Conservation (phyloP, 2,113 vertebrate genomes). For the Corythaeola cristata region DNA sequence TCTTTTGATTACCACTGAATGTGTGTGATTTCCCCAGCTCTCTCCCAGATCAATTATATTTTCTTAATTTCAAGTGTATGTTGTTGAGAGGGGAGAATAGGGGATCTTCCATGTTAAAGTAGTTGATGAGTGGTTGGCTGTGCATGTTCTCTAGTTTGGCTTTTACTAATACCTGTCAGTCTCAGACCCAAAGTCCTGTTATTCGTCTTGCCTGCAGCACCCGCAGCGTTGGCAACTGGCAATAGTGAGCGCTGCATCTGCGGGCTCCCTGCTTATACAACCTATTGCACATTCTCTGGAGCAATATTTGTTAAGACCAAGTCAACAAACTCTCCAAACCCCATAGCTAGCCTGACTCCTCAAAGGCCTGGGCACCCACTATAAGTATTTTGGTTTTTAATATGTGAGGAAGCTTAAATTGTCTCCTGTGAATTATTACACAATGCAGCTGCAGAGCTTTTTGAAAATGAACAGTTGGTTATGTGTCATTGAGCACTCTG, state of each 20-base stretch:
- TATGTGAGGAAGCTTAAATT: not conserved
- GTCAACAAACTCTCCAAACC: not conserved
- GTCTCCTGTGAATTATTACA: not conserved
- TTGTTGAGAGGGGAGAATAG: not conserved
- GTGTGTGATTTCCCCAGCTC: not conserved
- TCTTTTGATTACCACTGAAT: not conserved
- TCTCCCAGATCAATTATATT: not conserved
- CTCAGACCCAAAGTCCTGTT: not conserved
- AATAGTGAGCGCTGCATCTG: not conserved
- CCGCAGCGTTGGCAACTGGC: not conserved
- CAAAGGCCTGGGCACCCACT: not conserved
- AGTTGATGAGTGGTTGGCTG: not conserved
- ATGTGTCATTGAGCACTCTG: not conserved
- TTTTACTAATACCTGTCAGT: not conserved
- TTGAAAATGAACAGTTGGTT: not conserved
- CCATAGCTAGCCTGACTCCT: not conserved
- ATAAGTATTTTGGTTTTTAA: not conserved
- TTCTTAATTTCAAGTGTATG: not conserved
- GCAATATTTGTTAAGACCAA: not conserved
- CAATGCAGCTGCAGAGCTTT: not conserved
- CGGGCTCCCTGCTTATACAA: not conserved
- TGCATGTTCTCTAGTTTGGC: not conserved
- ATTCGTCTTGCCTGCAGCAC: not conserved
- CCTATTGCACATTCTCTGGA: not conserved
- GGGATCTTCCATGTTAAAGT: not conserved